A percentile compares a stretch with the other conserved stretches of the same genome.
Evolutionary conservation across 2,797 vertebrate species (phyloP).

Genomic region (Coregonus suidteri): DNA sequence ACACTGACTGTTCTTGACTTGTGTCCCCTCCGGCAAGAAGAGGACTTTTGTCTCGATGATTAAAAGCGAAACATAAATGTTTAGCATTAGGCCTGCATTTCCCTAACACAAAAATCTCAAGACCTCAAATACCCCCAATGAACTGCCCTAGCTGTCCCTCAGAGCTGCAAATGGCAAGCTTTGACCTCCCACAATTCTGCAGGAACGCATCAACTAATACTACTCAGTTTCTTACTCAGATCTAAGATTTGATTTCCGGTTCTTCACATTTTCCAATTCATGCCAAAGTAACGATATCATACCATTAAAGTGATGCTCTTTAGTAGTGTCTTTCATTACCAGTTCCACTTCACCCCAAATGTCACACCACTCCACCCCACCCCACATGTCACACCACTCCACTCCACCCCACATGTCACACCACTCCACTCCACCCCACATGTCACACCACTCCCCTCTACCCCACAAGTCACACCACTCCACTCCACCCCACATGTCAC

Average conservation of each 20-base stretch:
- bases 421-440: not conserved
- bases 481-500: not conserved
- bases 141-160: constrained; percentile 33
- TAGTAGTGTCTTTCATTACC: too few relatives aligned
- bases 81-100: constrained; percentile 48
- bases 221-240: not conserved
- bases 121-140: constrained; percentile 31
- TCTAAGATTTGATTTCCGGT: too few relatives aligned
- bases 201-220: not conserved
- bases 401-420: not conserved
- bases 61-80: constrained; percentile 55
- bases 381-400: not conserved
- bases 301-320: not conserved
- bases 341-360: too few relatives aligned
- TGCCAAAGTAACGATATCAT: not conserved
- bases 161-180: constrained; percentile 42
- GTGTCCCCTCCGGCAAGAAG: constrained; percentile 58
- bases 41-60: constrained; percentile 49
- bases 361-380: not conserved
- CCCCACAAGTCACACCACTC: not conserved
- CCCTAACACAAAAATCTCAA: constrained; percentile 50
- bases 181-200: constrained; percentile 29
- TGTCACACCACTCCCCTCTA: too few relatives aligned
- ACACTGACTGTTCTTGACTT: constrained; percentile 62
- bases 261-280: not conserved